A percentile compares a stretch with the other conserved stretches of the same genome.
phyloP scores from a whole-genome alignment of 2,888 invertebrate species.

The Himalopsyche anomala region DNA sequence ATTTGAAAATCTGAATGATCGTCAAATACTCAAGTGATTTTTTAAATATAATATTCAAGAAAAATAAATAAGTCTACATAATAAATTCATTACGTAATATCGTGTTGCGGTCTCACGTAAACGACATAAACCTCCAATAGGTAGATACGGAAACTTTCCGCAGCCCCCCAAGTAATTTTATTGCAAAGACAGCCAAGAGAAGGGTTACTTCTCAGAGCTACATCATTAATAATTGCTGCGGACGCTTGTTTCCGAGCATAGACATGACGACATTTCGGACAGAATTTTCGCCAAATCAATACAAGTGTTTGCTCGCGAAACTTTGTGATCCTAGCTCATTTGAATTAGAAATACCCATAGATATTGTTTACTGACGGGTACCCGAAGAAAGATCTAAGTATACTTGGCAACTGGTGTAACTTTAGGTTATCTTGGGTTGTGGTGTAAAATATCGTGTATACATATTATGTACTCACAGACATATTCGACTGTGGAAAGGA shows the following conservation, averaged over 20 bases:
- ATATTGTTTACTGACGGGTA: neutral
- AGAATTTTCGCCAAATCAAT: constrained; percentile 27
- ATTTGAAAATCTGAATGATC: too few species aligned
- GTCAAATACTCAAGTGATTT: too few species aligned
- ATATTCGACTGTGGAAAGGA: too few species aligned
- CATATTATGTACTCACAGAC: too few species aligned
- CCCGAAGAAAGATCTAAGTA: neutral
- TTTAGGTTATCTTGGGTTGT: neutral
- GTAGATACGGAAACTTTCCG: constrained; percentile 14
- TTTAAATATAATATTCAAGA: too few species aligned
- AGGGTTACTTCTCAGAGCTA: constrained; percentile 24
- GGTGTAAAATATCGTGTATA: too few species aligned
- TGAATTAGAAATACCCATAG: neutral
- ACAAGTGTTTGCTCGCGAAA: neutral
- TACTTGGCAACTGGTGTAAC: neutral
- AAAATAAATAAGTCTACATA: neutral
- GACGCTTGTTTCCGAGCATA: constrained; percentile 21
- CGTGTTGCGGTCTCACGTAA: neutral
- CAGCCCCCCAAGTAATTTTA: constrained; percentile 10
- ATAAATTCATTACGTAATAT: neutral
- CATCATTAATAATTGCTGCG: constrained; percentile 5
- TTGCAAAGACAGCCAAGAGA: neutral
- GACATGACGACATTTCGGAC: constrained; percentile 2
- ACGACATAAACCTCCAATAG: neutral
- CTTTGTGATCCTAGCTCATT: constrained; percentile 1